Conservation (phyloP, 1,140 invertebrate genomes). For the Diachasmimorpha longicaudata region DNA sequence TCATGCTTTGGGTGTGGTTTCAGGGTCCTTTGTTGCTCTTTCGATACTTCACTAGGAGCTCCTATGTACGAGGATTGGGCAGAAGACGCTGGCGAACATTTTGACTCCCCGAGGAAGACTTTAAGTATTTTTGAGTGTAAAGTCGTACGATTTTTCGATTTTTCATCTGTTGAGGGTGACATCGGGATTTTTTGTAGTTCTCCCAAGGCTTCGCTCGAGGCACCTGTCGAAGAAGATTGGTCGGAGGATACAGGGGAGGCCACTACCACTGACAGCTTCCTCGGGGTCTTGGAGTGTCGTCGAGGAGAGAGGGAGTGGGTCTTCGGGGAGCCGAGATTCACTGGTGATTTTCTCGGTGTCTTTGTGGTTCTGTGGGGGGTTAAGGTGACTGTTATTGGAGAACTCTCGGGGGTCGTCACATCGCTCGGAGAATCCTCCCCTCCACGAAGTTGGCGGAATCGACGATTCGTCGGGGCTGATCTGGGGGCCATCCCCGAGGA, state of each 20-base stretch:
- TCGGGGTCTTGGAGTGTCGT: constrained; percentile 33
- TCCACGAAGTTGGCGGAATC: background rate
- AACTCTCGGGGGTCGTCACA: constrained; percentile 44
- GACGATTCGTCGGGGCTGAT: background rate
- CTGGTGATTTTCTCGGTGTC: constrained; percentile 41
- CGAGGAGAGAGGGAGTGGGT: constrained; percentile 29
- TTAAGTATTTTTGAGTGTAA: background rate
- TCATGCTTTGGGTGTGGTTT: background rate
- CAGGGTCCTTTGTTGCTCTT: background rate
- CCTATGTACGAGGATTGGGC: too few relatives aligned
- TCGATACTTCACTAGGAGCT: too few relatives aligned
- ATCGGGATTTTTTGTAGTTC: background rate
- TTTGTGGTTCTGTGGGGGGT: constrained; percentile 41
- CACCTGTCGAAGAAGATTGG: constrained; percentile 24
- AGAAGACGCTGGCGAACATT: too few relatives aligned
- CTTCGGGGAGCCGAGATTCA: constrained; percentile 42
- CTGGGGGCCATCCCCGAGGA: constrained; percentile 2
- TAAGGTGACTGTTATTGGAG: constrained; percentile 34
- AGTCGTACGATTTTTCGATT: background rate
- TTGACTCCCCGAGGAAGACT: background rate
- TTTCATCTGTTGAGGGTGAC: background rate
- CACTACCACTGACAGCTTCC: constrained; percentile 33
- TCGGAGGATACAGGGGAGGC: constrained; percentile 34
- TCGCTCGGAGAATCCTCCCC: background rate
- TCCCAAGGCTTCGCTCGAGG: background rate